These are phyloP conservation scores for Drosophila lacertosa DNA, from an alignment of 1,140 invertebrate species.

Conservation along the genomic window DNA sequence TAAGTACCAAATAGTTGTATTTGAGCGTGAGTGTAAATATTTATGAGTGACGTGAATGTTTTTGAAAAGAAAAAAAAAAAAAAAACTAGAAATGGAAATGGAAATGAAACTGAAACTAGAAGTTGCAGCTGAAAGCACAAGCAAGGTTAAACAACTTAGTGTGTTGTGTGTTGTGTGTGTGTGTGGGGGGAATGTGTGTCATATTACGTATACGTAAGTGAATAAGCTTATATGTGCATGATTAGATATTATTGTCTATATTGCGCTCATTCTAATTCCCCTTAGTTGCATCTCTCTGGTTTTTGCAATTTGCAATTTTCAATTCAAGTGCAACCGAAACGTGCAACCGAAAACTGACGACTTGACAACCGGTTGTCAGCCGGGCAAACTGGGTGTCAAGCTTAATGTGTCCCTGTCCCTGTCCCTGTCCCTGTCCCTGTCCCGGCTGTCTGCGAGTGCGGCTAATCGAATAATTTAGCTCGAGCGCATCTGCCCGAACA, in stretches of 20 bases:
- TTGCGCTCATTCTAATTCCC: constrained; percentile 9
- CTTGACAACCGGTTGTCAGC: constrained; percentile 16
- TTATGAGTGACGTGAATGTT: too few species aligned
- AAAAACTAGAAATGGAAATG: too few species aligned
- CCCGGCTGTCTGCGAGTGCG: constrained; percentile 24
- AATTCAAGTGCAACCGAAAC: constrained; percentile 42
- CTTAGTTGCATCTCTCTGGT: constrained; percentile 9
- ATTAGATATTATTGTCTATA: constrained; percentile 44
- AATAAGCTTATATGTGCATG: constrained; percentile 13
- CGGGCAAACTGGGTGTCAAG: constrained; percentile 15
- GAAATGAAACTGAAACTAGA: neutral
- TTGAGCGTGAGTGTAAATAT: too few species aligned
- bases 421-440: too few species aligned
- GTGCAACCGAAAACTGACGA: neutral
- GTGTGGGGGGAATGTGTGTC: constrained; percentile 25
- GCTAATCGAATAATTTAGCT: constrained; percentile 77
- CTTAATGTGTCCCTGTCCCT: constrained; percentile 5
- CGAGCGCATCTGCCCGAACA: constrained; percentile 12
- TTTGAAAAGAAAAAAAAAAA: too few species aligned
- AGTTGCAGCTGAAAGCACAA: neutral
- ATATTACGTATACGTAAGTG: constrained; percentile 41
- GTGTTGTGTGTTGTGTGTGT: neutral
- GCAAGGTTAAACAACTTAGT: neutral
- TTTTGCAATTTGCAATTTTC: constrained; percentile 11
- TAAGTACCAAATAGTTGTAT: too few species aligned